Evolutionary conservation across 2,113 vertebrate species (phyloP).

Genomic region (Phaethornis superciliosus): DNA sequence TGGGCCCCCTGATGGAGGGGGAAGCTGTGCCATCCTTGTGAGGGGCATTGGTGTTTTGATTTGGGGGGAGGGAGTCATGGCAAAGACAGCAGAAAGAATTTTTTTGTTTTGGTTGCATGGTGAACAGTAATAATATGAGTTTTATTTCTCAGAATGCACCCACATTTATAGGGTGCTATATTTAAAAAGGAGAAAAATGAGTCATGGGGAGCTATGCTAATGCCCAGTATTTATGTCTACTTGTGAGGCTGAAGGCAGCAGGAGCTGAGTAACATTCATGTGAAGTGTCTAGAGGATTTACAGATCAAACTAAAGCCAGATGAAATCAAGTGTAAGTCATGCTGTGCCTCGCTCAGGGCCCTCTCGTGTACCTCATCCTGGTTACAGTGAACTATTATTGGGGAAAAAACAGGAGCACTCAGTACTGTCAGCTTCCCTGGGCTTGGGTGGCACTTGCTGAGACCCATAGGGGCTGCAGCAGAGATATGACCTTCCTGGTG

Average conservation of each 20-base stretch:
- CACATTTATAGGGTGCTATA: slow-evolving; percentile 33
- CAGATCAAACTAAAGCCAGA: background rate
- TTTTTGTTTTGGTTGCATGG: background rate
- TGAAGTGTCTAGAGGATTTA: slow-evolving; percentile 40
- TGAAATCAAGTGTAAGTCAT: background rate
- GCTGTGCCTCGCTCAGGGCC: background rate
- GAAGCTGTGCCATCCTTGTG: background rate
- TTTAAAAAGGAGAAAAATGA: slow-evolving; percentile 59
- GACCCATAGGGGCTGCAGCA: background rate
- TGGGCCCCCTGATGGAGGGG: background rate
- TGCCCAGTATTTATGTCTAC: slow-evolving; percentile 30
- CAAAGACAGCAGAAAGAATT: background rate
- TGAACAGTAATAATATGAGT: slow-evolving; percentile 11
- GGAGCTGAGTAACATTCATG: slow-evolving; percentile 10
- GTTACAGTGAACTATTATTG: background rate
- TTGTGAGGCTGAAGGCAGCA: slow-evolving; percentile 26
- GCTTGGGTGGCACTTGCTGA: accelerated
- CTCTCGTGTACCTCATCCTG: background rate
- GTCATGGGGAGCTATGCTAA: slow-evolving; percentile 48
- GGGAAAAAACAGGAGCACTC: background rate
- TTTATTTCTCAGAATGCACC: slow-evolving; percentile 21
- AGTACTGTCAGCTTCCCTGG: background rate
- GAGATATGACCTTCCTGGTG: background rate
- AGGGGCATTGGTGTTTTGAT: background rate
- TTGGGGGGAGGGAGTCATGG: background rate